Evolutionary conservation across 1,140 invertebrate genomes (phyloP), one percentile per base, ranked within the genome.

Genomic region (Epicauta chinensis): DNA sequence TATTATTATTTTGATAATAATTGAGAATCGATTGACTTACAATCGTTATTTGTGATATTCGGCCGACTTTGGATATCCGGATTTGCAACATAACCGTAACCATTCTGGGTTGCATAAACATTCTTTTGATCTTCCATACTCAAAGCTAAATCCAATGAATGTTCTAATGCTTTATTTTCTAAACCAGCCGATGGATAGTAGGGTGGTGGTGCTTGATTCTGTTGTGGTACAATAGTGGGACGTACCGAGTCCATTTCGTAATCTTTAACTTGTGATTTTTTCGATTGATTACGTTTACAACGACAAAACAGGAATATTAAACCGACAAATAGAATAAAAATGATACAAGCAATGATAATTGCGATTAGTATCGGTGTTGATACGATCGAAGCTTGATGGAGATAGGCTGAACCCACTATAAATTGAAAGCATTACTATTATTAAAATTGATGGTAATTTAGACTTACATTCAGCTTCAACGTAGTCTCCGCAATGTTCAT

Each of bases 81-180:
- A 60, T 67, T 67, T 3, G 76, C 65, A 50, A 79, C 71, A 68
- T 91, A 91, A 29, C 87, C 86, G 64, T 91, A 92, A 16, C 88
- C 88, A 38, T 87, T 84, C 65, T 91, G 88, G 10, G 82, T 80
- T 13, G 82, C 86, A 67, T 90, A 91, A 6, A 89, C 80, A 13
- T 80, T 83, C 70, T 89, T 90, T 6, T 89, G 87, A 58, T 89
- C 84, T 45, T 89, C 86, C 72, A 91, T 81, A 29, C 87, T 81
- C 15, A 89, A 60, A 0, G 84, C 87, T 50, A 90, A 74, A 63
- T 92, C 88, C 77, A 91, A 79, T 11, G 86, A 89, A 66, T 89
- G 84, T 70, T 94, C 89, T 7, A 93, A 72, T 17, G 88, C 90
- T 73, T 93, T 93, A 70, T 93, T 93, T 71, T 93, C 90, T 71